These are phyloP conservation scores for Ptilonorhynchus violaceus DNA, from an alignment of 2,113 vertebrate species.

Conservation along the genomic window DNA sequence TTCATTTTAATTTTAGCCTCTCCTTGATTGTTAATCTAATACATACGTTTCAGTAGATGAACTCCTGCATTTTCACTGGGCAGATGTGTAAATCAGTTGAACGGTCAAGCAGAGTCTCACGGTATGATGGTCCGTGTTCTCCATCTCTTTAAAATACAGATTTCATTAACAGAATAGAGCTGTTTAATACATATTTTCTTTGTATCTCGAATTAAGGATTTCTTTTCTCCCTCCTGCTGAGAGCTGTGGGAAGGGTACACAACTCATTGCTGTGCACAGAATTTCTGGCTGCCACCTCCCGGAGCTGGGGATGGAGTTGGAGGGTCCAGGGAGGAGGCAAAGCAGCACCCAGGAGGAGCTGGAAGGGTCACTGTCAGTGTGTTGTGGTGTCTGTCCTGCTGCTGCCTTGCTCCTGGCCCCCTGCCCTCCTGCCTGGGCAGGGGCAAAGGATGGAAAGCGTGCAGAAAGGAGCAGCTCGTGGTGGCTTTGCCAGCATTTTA, in stretches of 20 bases:
- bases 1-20: constrained; percentile 29
- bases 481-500: not conserved
- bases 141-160: constrained; percentile 1
- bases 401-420: not conserved
- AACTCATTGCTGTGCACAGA: fast-evolving
- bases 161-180: not conserved
- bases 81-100: constrained; percentile 9
- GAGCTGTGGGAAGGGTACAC: not conserved
- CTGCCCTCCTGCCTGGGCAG: not conserved
- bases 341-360: not conserved
- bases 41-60: not conserved
- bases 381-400: not conserved
- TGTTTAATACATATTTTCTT: not conserved
- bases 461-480: fast-evolving
- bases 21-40: constrained; percentile 13
- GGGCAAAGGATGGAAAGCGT: fast-evolving
- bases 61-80: not conserved
- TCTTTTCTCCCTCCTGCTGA: not conserved
- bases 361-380: not conserved
- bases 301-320: fast-evolving
- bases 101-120: not conserved
- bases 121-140: not conserved
- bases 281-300: not conserved
- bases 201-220: not conserved
- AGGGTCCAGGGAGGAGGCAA: not conserved